Evolutionary conservation across 2,797 vertebrate species (phyloP).

Genomic region (Pseudochaenichthys georgianus): DNA sequence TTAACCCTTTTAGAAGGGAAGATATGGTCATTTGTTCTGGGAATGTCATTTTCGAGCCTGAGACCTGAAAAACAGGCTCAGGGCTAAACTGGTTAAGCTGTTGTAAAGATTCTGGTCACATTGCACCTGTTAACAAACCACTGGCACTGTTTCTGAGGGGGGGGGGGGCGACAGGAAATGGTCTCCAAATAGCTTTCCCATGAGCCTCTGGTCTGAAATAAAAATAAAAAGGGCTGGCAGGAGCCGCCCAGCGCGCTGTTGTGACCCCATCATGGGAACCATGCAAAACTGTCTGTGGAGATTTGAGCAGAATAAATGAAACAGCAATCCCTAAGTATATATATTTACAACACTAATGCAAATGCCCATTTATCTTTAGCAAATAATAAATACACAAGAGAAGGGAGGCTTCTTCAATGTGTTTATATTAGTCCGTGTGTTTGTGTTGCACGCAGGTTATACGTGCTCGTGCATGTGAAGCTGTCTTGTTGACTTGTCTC

Average conservation of each 20-base stretch:
- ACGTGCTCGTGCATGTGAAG: slow-evolving; percentile 18
- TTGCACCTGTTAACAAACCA: slow-evolving; percentile 84
- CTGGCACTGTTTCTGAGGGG: slow-evolving; percentile 74
- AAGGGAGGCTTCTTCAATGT: neutral
- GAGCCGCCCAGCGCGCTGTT: slow-evolving; percentile 76
- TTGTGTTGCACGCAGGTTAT: neutral
- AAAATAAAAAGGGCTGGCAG: slow-evolving; percentile 75
- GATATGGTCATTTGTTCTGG: no score
- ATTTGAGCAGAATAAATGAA: slow-evolving; percentile 73
- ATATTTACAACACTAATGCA: slow-evolving; percentile 57
- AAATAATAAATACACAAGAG: slow-evolving; percentile 46
- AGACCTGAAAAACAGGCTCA: no score
- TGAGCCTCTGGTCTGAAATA: slow-evolving; percentile 87
- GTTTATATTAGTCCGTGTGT: slow-evolving; percentile 4
- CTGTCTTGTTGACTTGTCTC: slow-evolving; percentile 40
- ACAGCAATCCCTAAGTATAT: slow-evolving; percentile 50
- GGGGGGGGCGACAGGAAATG: slow-evolving; percentile 70
- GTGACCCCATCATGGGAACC: slow-evolving; percentile 86
- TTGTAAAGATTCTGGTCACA: slow-evolving; percentile 8
- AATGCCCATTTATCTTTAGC: slow-evolving; percentile 44
- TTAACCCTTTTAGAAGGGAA: no score
- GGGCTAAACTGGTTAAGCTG: no score
- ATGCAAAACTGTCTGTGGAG: slow-evolving; percentile 75
- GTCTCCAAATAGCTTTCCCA: slow-evolving; percentile 88
- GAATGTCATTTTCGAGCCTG: no score